These are phyloP conservation scores for Sebastes paucispinis DNA, from an alignment of 2,797 vertebrate species.

Conservation along the genomic window DNA sequence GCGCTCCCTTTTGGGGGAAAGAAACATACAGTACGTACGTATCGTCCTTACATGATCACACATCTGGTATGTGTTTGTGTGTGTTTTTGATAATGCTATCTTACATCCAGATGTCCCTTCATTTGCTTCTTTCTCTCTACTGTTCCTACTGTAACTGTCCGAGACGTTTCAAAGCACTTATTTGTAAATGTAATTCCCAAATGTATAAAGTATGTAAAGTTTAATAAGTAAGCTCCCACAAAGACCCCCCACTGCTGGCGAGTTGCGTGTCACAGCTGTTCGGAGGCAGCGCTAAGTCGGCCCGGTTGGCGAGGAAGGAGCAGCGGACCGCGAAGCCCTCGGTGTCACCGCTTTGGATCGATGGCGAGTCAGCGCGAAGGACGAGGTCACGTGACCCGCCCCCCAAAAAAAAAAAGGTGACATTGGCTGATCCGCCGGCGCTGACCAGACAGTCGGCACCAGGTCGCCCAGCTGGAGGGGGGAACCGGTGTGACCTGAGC, in stretches of 20 bases:
- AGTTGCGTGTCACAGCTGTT: conserved; percentile 49
- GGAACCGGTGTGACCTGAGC: conserved; percentile 24
- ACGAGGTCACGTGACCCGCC: conserved; percentile 39
- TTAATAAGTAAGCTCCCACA: not conserved
- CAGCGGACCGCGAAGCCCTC: conserved; percentile 40
- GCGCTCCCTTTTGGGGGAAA: too few species aligned
- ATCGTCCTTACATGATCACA: not conserved
- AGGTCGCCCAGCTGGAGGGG: conserved; percentile 36
- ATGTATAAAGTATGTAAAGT: not conserved
- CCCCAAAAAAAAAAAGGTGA: conserved; percentile 40
- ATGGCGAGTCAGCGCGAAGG: conserved; percentile 26
- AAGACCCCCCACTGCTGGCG: not conserved
- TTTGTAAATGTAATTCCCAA: not conserved
- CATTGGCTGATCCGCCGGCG: conserved; percentile 33
- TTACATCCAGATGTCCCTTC: not conserved
- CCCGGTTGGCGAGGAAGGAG: conserved; percentile 29
- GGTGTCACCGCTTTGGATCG: conserved; percentile 40
- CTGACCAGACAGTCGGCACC: conserved; percentile 51
- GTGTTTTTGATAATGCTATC: not conserved
- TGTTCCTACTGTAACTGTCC: not conserved
- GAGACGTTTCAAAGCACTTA: not conserved
- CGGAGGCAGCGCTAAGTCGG: not conserved
- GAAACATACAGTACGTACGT: too few species aligned
- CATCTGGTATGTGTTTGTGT: too few species aligned
- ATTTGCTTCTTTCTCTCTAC: not conserved